Percentiles rank a stretch among this genome's conserved stretches.
Evolutionary conservation across 2,797 vertebrate species (phyloP).

Genomic region (Esox masquinongy): DNA sequence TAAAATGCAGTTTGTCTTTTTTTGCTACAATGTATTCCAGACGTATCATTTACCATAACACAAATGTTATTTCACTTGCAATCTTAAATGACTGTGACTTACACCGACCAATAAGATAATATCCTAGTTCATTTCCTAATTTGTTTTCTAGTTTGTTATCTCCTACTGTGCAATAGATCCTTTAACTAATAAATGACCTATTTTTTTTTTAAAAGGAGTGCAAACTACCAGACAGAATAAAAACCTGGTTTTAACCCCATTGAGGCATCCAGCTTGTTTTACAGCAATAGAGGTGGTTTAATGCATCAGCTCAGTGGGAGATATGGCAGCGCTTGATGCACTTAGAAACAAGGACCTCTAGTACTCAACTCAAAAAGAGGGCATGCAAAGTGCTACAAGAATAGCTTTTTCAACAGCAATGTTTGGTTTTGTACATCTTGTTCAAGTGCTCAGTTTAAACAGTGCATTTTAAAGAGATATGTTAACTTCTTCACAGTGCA

Average conservation of each 20-base stretch:
- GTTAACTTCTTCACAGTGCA: background rate
- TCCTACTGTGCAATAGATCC: background rate
- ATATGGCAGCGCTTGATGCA: background rate
- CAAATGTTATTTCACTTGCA: background rate
- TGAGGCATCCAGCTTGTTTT: background rate
- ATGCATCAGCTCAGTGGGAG: background rate
- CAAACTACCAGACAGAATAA: background rate
- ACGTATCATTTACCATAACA: background rate
- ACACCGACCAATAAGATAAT: background rate
- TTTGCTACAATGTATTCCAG: background rate
- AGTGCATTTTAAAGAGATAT: background rate
- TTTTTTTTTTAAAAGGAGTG: background rate
- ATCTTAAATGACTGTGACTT: background rate
- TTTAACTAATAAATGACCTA: background rate
- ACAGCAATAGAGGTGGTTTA: background rate
- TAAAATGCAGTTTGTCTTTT: background rate
- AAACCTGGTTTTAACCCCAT: background rate
- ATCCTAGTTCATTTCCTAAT: background rate
- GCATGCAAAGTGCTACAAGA: slow-evolving; percentile 2
- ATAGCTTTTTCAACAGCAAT: background rate
- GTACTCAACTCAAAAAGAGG: background rate
- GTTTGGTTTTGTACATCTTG: background rate
- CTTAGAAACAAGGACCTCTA: background rate
- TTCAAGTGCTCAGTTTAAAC: background rate
- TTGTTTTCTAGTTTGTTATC: background rate